A percentile compares a stretch with the other conserved stretches of the same genome.
phyloP scores from a whole-genome alignment of 1,140 invertebrate genomes.

The Neodiprion lecontei region DNA sequence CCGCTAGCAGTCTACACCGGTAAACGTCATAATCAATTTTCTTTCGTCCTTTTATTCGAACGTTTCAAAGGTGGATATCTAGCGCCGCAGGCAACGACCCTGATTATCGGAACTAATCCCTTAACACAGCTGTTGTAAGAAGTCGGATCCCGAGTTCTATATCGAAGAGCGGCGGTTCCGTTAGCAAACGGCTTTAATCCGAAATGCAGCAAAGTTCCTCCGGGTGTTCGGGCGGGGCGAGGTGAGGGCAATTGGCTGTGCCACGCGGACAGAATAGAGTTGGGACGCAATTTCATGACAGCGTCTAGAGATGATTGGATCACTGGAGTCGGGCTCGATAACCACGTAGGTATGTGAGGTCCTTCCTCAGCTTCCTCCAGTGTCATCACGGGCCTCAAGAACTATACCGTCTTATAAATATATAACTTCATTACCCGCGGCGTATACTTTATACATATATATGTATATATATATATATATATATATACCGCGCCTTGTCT shows the following conservation, averaged over 20 bases:
- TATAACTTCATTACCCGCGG: conserved; percentile 11
- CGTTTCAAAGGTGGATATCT: no score
- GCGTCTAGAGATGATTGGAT: conserved; percentile 57
- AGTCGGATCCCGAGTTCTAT: no score
- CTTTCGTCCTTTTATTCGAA: no score
- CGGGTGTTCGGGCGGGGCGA: conserved; percentile 19
- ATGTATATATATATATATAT: conserved; percentile 8
- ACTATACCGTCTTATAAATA: neutral
- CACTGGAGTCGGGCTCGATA: conserved; percentile 47
- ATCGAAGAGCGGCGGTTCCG: conserved; percentile 9
- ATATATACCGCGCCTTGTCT: conserved; percentile 4
- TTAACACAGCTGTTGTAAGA: no score
- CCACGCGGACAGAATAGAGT: conserved; percentile 48
- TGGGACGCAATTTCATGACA: conserved; percentile 55
- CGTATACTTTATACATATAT: conserved; percentile 11
- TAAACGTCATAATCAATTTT: no score
- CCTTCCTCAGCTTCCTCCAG: conserved; percentile 4
- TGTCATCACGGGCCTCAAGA: conserved; percentile 23
- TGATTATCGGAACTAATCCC: no score
- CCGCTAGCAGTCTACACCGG: no score
- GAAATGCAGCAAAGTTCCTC: conserved; percentile 41
- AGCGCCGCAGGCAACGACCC: no score
- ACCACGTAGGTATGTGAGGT: conserved; percentile 20
- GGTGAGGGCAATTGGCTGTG: conserved; percentile 46
- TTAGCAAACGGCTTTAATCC: conserved; percentile 34